Percentiles rank a stretch among this genome's conserved stretches.
phyloP scores from a whole-genome alignment of 2,888 invertebrate genomes.

The Brachylomia viminalis region DNA sequence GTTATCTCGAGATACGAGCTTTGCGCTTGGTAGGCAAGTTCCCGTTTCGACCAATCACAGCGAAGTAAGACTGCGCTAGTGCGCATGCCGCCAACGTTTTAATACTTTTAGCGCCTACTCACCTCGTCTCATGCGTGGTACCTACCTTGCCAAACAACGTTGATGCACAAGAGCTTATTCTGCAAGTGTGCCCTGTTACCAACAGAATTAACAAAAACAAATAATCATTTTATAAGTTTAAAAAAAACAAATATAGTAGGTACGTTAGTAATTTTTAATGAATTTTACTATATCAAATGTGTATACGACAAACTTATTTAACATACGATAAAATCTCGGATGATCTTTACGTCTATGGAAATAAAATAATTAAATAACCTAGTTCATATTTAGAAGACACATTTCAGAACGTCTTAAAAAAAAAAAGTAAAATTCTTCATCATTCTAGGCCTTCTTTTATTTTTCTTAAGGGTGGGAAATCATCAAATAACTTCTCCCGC shows the following conservation, averaged over 20 bases:
- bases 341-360: too few relatives aligned
- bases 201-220: neutral
- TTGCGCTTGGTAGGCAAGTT: neutral
- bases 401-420: neutral
- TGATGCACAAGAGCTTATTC: neutral
- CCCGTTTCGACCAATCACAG: neutral
- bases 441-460: neutral
- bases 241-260: neutral
- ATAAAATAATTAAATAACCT: too few relatives aligned
- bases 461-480: too few relatives aligned
- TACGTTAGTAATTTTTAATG: neutral
- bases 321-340: too few relatives aligned
- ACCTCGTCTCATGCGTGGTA: neutral
- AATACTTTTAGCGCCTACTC: neutral
- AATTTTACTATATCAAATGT: neutral
- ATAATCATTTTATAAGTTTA: neutral
- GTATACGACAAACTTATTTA: too few relatives aligned
- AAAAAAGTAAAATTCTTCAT: neutral
- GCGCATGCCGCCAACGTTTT: neutral
- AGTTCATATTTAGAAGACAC: neutral
- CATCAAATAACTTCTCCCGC: too few relatives aligned
- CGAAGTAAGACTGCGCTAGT: neutral
- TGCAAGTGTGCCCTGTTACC: neutral
- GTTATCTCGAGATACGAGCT: neutral
- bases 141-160: neutral